Evolutionary conservation across 2,888 invertebrate genomes (phyloP), one percentile per base, ranked within the genome.

Genomic region (Melinaea menophilus): DNA sequence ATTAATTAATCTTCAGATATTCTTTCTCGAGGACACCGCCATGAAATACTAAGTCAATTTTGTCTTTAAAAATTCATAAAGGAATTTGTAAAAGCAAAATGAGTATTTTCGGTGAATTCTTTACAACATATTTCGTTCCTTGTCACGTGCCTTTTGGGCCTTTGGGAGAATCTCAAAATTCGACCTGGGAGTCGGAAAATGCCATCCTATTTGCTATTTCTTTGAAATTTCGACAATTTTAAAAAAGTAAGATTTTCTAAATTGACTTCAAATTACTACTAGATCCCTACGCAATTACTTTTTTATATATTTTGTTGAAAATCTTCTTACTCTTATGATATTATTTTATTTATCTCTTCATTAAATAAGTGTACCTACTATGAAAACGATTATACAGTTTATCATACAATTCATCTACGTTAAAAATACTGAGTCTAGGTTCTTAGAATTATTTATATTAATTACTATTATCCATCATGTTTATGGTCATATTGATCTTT

Each of bases 181-280:
- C 75, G 78, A 72, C 77, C 75, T 69, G 83, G 80, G 80, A 80
- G 67, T 74, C 68, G 69, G 79, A 78, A 79, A 79, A 72, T 71
- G 74, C 69, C 72, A 73, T 76, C 77, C 73, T 70, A 73, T 75
- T 76, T 72, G 68, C 69, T 65, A 65, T 62, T 66, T 46, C 47
- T 54, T 61, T 60, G 58, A 60, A 68, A 66, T 61, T 66, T 66
- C 55, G 54, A 59, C 58, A 57, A 55, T 62, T 57, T 62, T 58
- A 67, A 55, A 60, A 46, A 64, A 60, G 51, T 51, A 46, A 46
- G 58, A 55, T 59, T 58, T 45, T 11, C 33, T 54, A 47, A 48
- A 41, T 37, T 41, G 31, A 37, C 33, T n/a, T 45, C 22, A 51
- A 51, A 31, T 41, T 41, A 41, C 41, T 41, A 41, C 41, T 41